Percentiles rank a stretch among this genome's conserved stretches.
Conservation (phyloP, 2,797 vertebrate genomes). For the Cercopithecus diana region DNA sequence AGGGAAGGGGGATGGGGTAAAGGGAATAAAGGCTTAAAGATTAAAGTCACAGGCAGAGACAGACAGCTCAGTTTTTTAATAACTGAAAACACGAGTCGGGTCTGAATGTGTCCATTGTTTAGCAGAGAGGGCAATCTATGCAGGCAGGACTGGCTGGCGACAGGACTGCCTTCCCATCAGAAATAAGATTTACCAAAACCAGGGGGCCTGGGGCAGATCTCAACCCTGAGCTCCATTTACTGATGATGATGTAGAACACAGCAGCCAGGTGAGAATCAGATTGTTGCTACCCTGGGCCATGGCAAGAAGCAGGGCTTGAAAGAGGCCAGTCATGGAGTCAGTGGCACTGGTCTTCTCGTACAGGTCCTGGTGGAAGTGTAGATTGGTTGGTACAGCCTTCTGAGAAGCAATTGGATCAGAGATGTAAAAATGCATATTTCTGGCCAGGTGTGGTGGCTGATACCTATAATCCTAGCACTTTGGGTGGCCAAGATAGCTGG, state of each 20-base stretch:
- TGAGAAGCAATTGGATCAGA: not conserved
- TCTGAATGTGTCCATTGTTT: constrained; percentile 91
- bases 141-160: constrained; percentile 88
- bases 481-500: not conserved
- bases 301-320: not conserved
- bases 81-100: constrained; percentile 89
- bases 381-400: not conserved
- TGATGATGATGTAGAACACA: constrained; percentile 68
- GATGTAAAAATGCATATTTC: not conserved
- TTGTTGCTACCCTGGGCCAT: constrained; percentile 39
- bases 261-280: constrained; percentile 78
- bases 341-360: not conserved
- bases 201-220: not conserved
- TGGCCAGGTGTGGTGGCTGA: not conserved
- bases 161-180: constrained; percentile 84
- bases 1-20: constrained; percentile 81
- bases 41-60: constrained; percentile 90
- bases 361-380: not conserved
- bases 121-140: constrained; percentile 79
- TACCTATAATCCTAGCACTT: not conserved
- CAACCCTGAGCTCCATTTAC: constrained; percentile 63
- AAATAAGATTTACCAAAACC: constrained; percentile 80
- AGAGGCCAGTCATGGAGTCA: not conserved
- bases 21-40: constrained; percentile 89
- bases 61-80: constrained; percentile 90